A percentile compares a stretch with the other conserved stretches of the same genome.
Conservation (phyloP, 2,888 invertebrate genomes). For the Desoria tigrina region DNA sequence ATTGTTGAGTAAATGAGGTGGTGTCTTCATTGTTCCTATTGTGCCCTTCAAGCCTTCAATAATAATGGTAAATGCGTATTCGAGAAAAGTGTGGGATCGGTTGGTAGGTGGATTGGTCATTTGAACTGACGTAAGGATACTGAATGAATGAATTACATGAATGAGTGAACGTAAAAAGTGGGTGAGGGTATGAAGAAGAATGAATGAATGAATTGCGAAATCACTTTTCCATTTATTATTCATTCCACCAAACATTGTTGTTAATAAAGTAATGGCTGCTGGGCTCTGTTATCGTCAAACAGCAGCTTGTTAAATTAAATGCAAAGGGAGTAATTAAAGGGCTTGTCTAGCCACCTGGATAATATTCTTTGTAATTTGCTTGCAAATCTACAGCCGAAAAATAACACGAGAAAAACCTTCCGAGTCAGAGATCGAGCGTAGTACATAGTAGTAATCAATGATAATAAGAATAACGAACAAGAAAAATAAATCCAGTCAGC, state of each 20-base stretch:
- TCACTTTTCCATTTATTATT: slow-evolving; percentile 1
- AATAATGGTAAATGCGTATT: too few relatives aligned
- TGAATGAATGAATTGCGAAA: slow-evolving; percentile 21
- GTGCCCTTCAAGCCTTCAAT: too few relatives aligned
- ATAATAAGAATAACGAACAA: slow-evolving; percentile 1
- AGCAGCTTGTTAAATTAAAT: too few relatives aligned
- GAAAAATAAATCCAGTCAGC: not conserved
- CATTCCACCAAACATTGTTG: not conserved
- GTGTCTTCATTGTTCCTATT: too few relatives aligned
- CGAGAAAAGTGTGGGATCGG: too few relatives aligned
- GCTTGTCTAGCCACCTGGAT: slow-evolving; percentile 20
- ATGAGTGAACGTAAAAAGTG: slow-evolving; percentile 18
- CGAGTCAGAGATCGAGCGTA: too few relatives aligned
- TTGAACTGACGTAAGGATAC: slow-evolving; percentile 6
- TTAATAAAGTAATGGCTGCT: not conserved
- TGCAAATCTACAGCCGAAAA: too few relatives aligned
- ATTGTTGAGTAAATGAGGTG: too few relatives aligned
- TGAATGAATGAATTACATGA: slow-evolving; percentile 13
- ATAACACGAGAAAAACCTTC: not conserved
- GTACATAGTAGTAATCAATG: not conserved
- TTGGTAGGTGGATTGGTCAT: too few relatives aligned
- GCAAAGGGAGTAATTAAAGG: slow-evolving; percentile 7
- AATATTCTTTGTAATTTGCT: not conserved
- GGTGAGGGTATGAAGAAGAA: slow-evolving; percentile 13
- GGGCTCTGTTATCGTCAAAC: not conserved